phyloP scores from a whole-genome alignment of 2,113 vertebrate genomes.

The Pollimyrus isidori region DNA sequence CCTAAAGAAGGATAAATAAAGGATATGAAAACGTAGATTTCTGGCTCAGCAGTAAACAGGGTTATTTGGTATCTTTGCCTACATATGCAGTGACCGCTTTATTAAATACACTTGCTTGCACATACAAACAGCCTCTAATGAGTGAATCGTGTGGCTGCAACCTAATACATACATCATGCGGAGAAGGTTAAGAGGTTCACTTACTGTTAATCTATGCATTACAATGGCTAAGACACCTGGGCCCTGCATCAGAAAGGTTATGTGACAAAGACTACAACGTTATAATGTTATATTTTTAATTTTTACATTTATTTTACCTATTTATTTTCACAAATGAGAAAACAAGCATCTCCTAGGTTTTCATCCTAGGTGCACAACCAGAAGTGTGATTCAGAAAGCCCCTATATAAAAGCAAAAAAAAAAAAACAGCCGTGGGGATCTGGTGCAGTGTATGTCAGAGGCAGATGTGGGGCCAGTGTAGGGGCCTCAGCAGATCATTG shows the following conservation, averaged over 20 bases:
- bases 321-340: background rate
- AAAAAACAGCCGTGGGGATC: too few species aligned
- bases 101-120: background rate
- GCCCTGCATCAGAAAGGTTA: background rate
- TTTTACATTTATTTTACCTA: background rate
- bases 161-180: background rate
- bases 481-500: too few species aligned
- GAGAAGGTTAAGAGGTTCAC: background rate
- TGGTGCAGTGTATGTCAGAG: too few species aligned
- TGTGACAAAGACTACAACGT: background rate
- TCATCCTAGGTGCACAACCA: background rate
- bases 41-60: background rate
- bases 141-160: background rate
- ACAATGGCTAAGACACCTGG: background rate
- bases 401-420: too few species aligned
- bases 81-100: background rate
- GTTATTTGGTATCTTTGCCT: background rate
- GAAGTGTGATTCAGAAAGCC: background rate
- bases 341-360: background rate
- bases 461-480: too few species aligned
- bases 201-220: background rate
- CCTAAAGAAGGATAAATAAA: background rate
- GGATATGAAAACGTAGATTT: background rate
- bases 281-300: background rate
- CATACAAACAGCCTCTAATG: background rate